Percentiles rank a stretch among this genome's conserved stretches.
These are phyloP conservation scores for Nematolebias whitei DNA, from an alignment of 2,113 vertebrate species.

Conservation along the genomic window DNA sequence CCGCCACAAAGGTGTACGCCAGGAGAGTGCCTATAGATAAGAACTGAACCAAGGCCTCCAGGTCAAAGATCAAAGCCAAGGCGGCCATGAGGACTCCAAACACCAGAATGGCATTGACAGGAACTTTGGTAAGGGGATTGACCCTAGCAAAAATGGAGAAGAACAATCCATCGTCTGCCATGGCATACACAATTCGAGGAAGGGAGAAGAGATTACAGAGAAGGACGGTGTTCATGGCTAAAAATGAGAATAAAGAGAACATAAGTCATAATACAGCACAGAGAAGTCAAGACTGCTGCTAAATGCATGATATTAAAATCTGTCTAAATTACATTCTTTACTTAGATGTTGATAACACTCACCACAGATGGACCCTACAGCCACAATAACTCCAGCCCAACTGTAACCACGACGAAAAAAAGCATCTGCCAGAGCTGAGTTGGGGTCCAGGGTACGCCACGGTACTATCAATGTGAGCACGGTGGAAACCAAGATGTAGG, in stretches of 20 bases:
- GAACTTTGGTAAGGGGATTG: constrained; percentile 92
- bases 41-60: constrained; percentile 96
- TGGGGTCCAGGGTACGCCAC: constrained; percentile 90
- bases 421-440: constrained; percentile 90
- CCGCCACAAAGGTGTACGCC: constrained; percentile 93
- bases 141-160: constrained; percentile 89
- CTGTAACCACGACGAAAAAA: constrained; percentile 93
- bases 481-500: constrained; percentile 90
- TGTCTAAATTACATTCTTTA: neutral
- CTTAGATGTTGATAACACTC: constrained; percentile 66
- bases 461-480: constrained; percentile 95
- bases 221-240: constrained; percentile 96
- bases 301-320: neutral
- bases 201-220: constrained; percentile 95
- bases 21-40: constrained; percentile 93
- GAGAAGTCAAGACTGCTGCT: neutral
- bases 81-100: constrained; percentile 89
- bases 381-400: constrained; percentile 94
- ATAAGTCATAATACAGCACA: constrained; percentile 13
- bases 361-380: constrained; percentile 94
- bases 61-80: constrained; percentile 90
- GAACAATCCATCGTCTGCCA: constrained; percentile 94
- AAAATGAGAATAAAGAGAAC: constrained; percentile 31
- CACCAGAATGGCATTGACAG: constrained; percentile 87
- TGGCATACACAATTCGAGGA: constrained; percentile 94